Evolutionary conservation across 92 coral and sea anemone genomes (phyloP), one percentile per base, ranked within the genome.

Genomic region (Epizoanthus stellaris): DNA sequence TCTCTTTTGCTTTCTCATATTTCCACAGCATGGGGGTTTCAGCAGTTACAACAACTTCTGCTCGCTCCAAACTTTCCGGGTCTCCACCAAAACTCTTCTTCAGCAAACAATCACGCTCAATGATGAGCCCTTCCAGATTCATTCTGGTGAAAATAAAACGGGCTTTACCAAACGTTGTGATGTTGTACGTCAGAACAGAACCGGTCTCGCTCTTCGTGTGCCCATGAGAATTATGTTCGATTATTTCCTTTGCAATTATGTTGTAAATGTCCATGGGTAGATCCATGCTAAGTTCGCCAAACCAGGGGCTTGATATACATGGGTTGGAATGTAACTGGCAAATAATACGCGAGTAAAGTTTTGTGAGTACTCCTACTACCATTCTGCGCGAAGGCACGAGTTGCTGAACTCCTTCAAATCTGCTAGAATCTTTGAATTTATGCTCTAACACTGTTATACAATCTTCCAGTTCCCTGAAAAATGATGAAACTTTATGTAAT

Each of bases 371-470:
- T 39, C 56, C 43, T 11, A 61, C 70, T 39, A 36, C 70, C 82
- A 85, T 85, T 49, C 73, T 42, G n/a, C 63, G 84, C 30, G 45
- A 63, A 19, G 73, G 73, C 57, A 63, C 38, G 42, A 40, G 84
- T 19, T 80, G 72, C 73, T 74, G 63, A 74, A 49, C 38, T 21
- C 62, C 80, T 74, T 74, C 15, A 63, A 45, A 45, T 52, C 80
- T 80, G 52, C 30, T 39, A 7, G 19, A 34, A 12, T 65, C n/a
- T 57, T 63, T 39, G 49, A n/a, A 80, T 12, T 80, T 80, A 11
- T 80, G 30, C 57, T 80, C 84, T 34, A 80, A 42, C 36, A 62
- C 72, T 43, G 71, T 69, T 25, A 79, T 57, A 76, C 82, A 76
- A 14, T 65, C 47, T 49, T 76, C 68, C 63, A 76, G 62, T 40